These are phyloP conservation scores for Tetragonula clypearis DNA, from an alignment of 1,140 invertebrate species.

Conservation along the genomic window DNA sequence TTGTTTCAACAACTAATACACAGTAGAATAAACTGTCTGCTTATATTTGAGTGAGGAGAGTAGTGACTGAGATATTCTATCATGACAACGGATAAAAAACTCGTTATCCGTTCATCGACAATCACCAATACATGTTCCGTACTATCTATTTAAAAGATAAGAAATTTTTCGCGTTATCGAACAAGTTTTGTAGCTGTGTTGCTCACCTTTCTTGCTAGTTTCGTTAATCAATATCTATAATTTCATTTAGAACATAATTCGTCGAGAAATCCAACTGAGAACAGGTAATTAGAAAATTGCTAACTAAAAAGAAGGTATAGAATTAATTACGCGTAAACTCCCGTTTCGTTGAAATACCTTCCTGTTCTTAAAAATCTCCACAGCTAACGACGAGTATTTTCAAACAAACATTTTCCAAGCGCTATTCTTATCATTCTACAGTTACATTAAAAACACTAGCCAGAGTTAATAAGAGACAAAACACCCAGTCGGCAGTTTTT, in stretches of 20 bases:
- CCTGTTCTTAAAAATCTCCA: too few relatives aligned
- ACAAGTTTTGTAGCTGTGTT: not conserved
- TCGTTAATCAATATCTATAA: not conserved
- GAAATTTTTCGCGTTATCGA: constrained; percentile 13
- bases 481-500: not conserved
- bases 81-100: constrained; percentile 51
- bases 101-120: constrained; percentile 54
- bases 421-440: not conserved
- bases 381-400: not conserved
- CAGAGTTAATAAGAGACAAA: not conserved
- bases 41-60: not conserved
- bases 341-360: too few relatives aligned
- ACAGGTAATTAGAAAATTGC: not conserved
- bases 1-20: not conserved
- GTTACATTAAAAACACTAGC: not conserved
- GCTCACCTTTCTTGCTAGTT: not conserved
- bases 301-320: not conserved
- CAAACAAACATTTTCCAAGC: not conserved
- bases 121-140: not conserved
- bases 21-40: not conserved
- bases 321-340: not conserved
- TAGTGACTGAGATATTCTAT: constrained; percentile 28
- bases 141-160: constrained; percentile 53
- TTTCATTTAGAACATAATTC: not conserved
- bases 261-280: not conserved